Percentiles rank a stretch among this genome's conserved stretches.
Evolutionary conservation across 1,140 invertebrate species (phyloP).

Genomic region (Calycopis cecrops): DNA sequence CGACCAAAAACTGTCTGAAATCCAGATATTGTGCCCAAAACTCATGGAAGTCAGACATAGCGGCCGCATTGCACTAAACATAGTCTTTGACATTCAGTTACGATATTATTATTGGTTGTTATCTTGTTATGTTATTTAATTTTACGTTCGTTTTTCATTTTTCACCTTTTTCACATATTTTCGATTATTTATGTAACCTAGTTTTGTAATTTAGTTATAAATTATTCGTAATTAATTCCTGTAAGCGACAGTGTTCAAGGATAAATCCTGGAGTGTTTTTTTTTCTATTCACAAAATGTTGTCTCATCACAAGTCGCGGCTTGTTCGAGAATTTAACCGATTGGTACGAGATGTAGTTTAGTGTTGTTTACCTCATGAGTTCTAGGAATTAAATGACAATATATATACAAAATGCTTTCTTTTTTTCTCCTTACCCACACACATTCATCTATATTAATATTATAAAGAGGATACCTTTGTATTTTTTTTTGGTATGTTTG

Average conservation of each 20-base stretch:
- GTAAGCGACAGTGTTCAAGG: constrained; percentile 16
- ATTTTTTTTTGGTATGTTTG: too few species aligned
- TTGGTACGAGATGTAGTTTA: constrained; percentile 63
- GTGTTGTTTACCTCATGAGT: constrained; percentile 73
- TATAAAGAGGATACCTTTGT: too few species aligned
- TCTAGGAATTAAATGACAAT: constrained; percentile 71
- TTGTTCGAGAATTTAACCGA: constrained; percentile 45
- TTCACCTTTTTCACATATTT: constrained; percentile 42
- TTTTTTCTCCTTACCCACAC: constrained; percentile 23
- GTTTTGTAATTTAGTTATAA: constrained; percentile 53
- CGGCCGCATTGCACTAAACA: background rate
- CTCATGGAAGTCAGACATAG: too few species aligned
- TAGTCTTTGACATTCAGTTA: constrained; percentile 12
- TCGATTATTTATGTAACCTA: constrained; percentile 66
- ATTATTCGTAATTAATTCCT: constrained; percentile 58
- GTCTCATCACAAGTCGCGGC: constrained; percentile 13
- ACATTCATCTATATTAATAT: background rate
- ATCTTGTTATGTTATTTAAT: constrained; percentile 69
- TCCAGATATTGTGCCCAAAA: too few species aligned
- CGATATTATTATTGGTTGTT: constrained; percentile 58
- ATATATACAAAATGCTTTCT: constrained; percentile 44
- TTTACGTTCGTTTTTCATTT: constrained; percentile 61
- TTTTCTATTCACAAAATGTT: constrained; percentile 23
- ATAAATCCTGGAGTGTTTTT: constrained; percentile 7
- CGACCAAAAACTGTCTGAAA: too few species aligned